Conservation (phyloP, 2,888 invertebrate species). For the Barypeithes pellucidus region DNA sequence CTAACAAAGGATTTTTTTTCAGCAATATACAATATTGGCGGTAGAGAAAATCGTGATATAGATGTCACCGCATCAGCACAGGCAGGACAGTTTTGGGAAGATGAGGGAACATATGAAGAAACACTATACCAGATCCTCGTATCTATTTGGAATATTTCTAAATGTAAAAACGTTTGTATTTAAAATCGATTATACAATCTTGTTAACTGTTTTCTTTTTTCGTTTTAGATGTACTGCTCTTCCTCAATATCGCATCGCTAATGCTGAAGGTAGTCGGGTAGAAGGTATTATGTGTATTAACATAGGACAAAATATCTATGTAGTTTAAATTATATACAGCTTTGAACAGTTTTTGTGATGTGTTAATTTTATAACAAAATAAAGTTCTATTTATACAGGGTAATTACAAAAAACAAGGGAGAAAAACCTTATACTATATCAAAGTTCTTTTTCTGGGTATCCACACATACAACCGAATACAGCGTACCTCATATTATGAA, state of each 20-base stretch:
- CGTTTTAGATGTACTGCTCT: constrained; percentile 39
- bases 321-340: neutral
- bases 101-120: constrained; percentile 19
- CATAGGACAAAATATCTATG: neutral
- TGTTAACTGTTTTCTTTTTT: neutral
- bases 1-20: too few species aligned
- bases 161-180: constrained; percentile 9
- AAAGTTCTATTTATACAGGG: too few species aligned
- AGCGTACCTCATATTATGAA: too few species aligned
- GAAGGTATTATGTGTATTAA: too few species aligned
- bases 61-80: neutral
- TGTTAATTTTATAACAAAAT: too few species aligned
- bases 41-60: neutral
- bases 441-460: too few species aligned
- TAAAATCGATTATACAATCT: neutral
- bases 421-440: too few species aligned
- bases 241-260: constrained; percentile 33
- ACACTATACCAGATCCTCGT: constrained; percentile 20
- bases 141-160: constrained; percentile 29
- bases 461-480: too few species aligned
- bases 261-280: constrained; percentile 22
- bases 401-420: too few species aligned
- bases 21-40: neutral
- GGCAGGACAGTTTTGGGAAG: constrained; percentile 1
- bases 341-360: neutral